Base-by-base conservation (phyloP, 2,113 vertebrate genomes). In the Ptychochromis oligacanthus region DNA sequence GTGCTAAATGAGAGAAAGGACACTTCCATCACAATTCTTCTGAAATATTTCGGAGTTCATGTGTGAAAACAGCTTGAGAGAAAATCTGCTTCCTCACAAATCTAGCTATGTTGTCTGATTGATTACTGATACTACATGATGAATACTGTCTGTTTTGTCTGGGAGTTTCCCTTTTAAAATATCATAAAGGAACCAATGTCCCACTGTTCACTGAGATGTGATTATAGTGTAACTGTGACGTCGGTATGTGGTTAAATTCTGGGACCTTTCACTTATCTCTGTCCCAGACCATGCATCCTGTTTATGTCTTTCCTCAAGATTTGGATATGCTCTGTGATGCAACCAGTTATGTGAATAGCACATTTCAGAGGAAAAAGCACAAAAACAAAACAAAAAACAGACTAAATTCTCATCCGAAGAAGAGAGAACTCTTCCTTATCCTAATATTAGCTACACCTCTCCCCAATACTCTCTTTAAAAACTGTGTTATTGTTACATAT, bases 181-280 rank as follows among this genome's bases (percentile, higher is more conserved):
- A 72, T n/a, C 54, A 54, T 31, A 54, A 52, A 54, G 26, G 0
- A 34, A 28, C 46, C 28, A 34, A 20, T 2, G 1, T 72, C 26
- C 28, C 46, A 54, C 18, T 54, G 15, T 54, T 72, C 67, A 72
- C 67, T 54, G 28, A 54, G 26, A 54, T 72, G 11, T n/a, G 26
- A 54, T 72, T 52, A 28, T 72, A 72, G 26, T 2, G 11, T 72
- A 12, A 72, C 12, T 0, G 0, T 72, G 46, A 54, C 1, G 6
- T 14, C 67, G 54, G 26, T 20, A 72, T 14, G 46, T 1, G 52
- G 26, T 72, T 72, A 54, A 72, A 72, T 72, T 72, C 17, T 72
- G 46, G 12, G 67, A 54, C 67, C 46, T 72, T 72, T n/a, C 67
- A 72, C 67, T 54, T 72, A 54, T 54, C 46, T 72, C 26, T 72